Percentiles rank a stretch among this genome's conserved stretches.
Evolutionary conservation across 2,113 vertebrate genomes (phyloP).

Genomic region (Steatornis caripensis): DNA sequence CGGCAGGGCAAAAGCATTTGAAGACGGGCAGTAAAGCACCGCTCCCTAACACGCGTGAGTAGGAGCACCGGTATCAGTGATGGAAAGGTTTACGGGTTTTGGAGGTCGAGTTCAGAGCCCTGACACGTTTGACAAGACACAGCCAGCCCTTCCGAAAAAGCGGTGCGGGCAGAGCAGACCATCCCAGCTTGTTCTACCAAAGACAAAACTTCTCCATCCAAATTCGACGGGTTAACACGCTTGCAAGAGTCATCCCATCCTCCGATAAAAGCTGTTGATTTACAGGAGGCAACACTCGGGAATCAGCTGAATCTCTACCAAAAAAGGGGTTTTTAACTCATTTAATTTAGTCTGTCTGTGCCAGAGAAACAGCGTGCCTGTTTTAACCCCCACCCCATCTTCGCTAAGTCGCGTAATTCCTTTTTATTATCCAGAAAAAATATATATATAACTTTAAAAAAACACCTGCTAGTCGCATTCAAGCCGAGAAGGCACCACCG

Average conservation of each 20-base stretch:
- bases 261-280: neutral
- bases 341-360: neutral
- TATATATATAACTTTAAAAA: neutral
- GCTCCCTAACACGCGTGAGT: neutral
- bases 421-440: neutral
- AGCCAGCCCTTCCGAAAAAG: neutral
- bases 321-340: neutral
- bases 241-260: neutral
- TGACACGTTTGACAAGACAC: neutral
- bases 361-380: neutral
- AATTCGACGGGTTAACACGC: neutral
- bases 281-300: neutral
- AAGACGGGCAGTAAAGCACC: neutral
- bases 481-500: neutral
- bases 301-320: neutral
- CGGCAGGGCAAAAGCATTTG: fast-evolving
- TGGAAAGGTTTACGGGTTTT: neutral
- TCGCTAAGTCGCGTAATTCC: neutral
- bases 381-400: neutral
- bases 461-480: neutral
- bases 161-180: neutral
- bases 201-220: neutral
- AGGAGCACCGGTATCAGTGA: fast-evolving
- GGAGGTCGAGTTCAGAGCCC: neutral
- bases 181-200: neutral